These are phyloP conservation scores for Abrostola tripartita DNA, from an alignment of 2,888 invertebrate species.

Conservation along the genomic window DNA sequence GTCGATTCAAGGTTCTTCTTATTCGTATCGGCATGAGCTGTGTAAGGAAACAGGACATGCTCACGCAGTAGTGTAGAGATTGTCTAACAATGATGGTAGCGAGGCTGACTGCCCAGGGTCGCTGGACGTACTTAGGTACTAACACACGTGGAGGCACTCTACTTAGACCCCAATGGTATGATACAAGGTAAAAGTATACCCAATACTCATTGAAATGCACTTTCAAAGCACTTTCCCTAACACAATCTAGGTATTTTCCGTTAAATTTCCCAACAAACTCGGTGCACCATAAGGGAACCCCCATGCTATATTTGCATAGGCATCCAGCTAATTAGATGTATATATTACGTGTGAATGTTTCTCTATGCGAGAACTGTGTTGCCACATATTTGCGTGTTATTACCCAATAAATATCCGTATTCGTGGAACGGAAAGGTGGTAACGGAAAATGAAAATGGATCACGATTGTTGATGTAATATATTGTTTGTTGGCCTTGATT, in stretches of 20 bases:
- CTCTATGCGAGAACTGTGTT: conserved; percentile 36
- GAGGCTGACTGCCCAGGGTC: no score
- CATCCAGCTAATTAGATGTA: conserved; percentile 65
- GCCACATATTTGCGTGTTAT: conserved; percentile 38
- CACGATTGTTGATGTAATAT: background rate
- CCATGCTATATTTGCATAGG: conserved; percentile 72
- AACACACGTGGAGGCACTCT: no score
- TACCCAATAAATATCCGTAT: conserved; percentile 29
- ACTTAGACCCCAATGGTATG: no score
- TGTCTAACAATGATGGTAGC: no score
- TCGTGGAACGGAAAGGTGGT: conserved; percentile 22
- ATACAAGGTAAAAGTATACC: background rate
- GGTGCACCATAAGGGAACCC: conserved; percentile 62
- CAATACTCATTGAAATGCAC: background rate
- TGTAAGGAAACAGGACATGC: no score
- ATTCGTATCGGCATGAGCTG: no score
- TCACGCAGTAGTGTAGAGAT: no score
- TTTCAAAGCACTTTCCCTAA: conserved; percentile 32
- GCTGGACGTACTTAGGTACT: no score
- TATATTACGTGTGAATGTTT: conserved; percentile 66
- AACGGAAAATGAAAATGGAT: background rate
- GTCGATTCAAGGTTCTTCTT: no score
- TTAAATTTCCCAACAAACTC: conserved; percentile 25
- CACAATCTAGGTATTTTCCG: conserved; percentile 22
- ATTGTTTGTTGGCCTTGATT: background rate